Base-by-base conservation (phyloP, 2,888 invertebrate species). In the Andricus curvator region DNA sequence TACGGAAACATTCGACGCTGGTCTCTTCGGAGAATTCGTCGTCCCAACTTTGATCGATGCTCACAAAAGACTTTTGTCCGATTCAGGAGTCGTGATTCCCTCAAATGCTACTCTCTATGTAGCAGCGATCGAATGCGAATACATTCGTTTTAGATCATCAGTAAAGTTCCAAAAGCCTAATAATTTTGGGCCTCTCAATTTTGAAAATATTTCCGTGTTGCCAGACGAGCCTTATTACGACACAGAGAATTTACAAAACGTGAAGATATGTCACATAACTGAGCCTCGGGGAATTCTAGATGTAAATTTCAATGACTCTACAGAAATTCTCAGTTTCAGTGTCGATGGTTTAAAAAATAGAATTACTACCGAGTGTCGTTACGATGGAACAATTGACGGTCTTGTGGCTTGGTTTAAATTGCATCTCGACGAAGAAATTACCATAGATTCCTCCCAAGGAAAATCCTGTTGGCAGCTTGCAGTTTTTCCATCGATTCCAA, bases 1-100 rank as follows among this genome's bases (percentile, higher is more conserved):
- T 0, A 96, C 96, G 4, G 97, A 97, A 93, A 95, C 96, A 84
- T 96, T 97, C 93, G 97, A 97, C 93, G 95, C 96, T 76, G 97
- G 96, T 0, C 90, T 97, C 41, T 95, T 97, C 91, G 97, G 97
- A 1, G 97, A 97, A 92, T 94, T 95, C 87, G 94, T 96, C 56
- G 90, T 97, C 66, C 93, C 95, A 85, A 95, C 95, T 25, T 89
- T 97, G 65, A 92, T 94, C 65, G 96, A 97, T 93, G 96, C 96
- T 9, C 96, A 96, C 94, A 93, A 95, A 80, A 91, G 94, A 85
- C 93, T 97, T 66, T 89, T 96, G 29, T 85, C 86, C 82, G 89
- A 92, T 33, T 87, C 89, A 78, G 95, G 94, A 8, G 93, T 93
- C 88, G 93, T 96, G 5, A 93, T 96, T 81, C 96, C 96, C 1